Evolutionary conservation across 2,113 vertebrate genomes (phyloP), one percentile per base, ranked within the genome.

Genomic region (Cyprinodon brontotheroides): DNA sequence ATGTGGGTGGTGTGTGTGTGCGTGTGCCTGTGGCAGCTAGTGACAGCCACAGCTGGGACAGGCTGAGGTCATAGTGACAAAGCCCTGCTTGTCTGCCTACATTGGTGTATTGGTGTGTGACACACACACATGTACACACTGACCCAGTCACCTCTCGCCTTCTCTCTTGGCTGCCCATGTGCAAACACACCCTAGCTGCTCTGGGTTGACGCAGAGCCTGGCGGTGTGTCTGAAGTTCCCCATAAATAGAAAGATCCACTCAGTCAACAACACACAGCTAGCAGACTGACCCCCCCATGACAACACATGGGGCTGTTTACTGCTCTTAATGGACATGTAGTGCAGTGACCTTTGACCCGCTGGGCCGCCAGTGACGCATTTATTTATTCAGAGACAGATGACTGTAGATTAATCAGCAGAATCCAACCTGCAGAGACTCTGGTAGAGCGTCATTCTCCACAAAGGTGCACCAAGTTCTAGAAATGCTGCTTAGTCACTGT

Each of bases 21-120:
- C 57, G 76, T 48, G 79, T 61, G 65, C 57, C 68, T 80, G 87
- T 37, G 75, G 22, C 69, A 86, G 70, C 61, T 75, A 82, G 89
- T 89, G 90, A 90, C 88, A 89, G 87, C 67, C 87, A 78, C 91
- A 86, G 84, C 86, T 70, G 59, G 69, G 83, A 83, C 62, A 85
- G 69, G 80, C 78, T 92, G 91, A 91, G 86, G 83, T 91, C 89
- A 91, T 84, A 61, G 72, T 75, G 68, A 80, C 76, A 78, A 65
- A 83, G 87, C 59, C 57, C 39, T 41, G 39, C 75, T 90, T 91
- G 91, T 92, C 81, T 82, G 71, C 75, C 76, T 87, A 70, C 74
- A 63, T 68, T 84, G 40, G 75, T 81, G 75, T 74, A 63, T 90
- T 45, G 71, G 75, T 77, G 81, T 81, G 67, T 75, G 74, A 83